Evolutionary conservation across 2,888 invertebrate species (phyloP).

Genomic region (Euclidia mi): DNA sequence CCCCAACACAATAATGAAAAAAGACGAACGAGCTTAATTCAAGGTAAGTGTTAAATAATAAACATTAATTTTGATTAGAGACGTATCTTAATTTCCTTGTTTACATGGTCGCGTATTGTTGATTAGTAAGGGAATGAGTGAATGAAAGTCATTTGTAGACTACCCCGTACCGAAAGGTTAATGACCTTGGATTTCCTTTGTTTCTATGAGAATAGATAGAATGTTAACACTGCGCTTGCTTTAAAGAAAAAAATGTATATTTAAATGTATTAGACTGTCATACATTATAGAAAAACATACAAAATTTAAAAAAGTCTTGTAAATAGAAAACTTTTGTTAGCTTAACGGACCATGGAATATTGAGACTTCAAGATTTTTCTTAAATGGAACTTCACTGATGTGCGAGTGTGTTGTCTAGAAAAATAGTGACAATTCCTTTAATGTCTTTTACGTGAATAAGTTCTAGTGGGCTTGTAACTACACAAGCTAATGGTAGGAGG

Average conservation of each 20-base stretch:
- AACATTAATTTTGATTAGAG: slow-evolving; percentile 36
- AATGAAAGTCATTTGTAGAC: slow-evolving; percentile 36
- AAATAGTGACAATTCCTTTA: no score
- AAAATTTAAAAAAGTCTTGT: no score
- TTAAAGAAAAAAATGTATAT: slow-evolving; percentile 2
- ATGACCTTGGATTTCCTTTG: slow-evolving; percentile 59
- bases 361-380: no score
- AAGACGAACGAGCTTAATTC: slow-evolving; percentile 59
- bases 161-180: slow-evolving; percentile 49
- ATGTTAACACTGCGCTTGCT: slow-evolving; percentile 23
- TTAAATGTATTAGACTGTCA: not conserved
- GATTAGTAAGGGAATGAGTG: slow-evolving; percentile 29
- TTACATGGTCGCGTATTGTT: slow-evolving; percentile 37
- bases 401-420: no score
- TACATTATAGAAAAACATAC: no score
- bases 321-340: no score
- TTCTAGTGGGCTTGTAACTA: no score
- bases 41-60: slow-evolving; percentile 68
- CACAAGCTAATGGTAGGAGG: no score
- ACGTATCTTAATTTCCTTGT: slow-evolving; percentile 50
- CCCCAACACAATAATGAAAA: slow-evolving; percentile 55
- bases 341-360: no score
- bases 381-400: no score
- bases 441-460: no score
- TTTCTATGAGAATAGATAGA: slow-evolving; percentile 46